phyloP scores from a whole-genome alignment of 2,888 invertebrate genomes.

The Philereme transversata region DNA sequence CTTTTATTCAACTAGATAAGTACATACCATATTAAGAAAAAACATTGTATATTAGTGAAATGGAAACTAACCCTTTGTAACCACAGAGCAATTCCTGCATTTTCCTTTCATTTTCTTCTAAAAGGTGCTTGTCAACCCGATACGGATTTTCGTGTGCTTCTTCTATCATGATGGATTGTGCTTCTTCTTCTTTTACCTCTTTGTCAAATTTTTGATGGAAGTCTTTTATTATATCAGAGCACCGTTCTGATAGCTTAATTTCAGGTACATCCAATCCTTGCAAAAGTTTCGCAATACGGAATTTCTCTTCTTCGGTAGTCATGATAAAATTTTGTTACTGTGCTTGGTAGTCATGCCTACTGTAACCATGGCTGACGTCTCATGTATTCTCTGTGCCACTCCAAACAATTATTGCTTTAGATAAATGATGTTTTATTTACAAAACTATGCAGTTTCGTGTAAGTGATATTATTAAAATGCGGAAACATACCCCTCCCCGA shows the following conservation, averaged over 20 bases:
- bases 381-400: too few species aligned
- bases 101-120: conserved; percentile 67
- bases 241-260: conserved; percentile 63
- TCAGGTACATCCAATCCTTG: conserved; percentile 68
- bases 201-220: conserved; percentile 59
- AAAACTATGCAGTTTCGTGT: conserved; percentile 47
- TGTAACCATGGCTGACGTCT: conserved; percentile 6
- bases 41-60: background rate
- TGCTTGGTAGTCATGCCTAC: background rate
- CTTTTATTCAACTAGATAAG: background rate
- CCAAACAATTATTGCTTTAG: background rate
- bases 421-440: conserved; percentile 45
- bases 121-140: conserved; percentile 53
- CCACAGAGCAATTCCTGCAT: conserved; percentile 54
- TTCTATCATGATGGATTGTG: conserved; percentile 29
- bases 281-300: conserved; percentile 65
- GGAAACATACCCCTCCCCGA: conserved; percentile 49
- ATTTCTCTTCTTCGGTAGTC: conserved; percentile 74
- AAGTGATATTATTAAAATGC: conserved; percentile 44
- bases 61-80: conserved; percentile 53
- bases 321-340: conserved; percentile 41
- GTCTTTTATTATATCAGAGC: conserved; percentile 60
- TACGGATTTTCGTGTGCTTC: conserved; percentile 65
- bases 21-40: background rate
- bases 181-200: conserved; percentile 54